phyloP scores from a whole-genome alignment of 1,140 invertebrate genomes.

The Drosophila persimilis region DNA sequence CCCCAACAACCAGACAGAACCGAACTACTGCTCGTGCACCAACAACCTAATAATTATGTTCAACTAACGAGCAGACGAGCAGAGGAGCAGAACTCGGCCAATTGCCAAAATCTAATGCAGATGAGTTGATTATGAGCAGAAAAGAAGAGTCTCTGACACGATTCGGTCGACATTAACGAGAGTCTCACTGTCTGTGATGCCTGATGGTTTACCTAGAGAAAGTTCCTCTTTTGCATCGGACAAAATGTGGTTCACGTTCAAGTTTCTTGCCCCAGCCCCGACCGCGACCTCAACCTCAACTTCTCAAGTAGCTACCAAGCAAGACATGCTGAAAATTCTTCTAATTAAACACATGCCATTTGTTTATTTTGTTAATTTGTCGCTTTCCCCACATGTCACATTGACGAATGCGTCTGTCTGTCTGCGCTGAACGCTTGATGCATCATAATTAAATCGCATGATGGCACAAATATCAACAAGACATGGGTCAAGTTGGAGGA shows the following conservation, averaged over 20 bases:
- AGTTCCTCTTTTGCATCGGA: conserved; percentile 26
- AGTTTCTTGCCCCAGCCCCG: conserved; percentile 38
- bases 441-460: conserved; percentile 75
- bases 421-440: conserved; percentile 32
- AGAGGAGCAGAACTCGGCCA: conserved; percentile 63
- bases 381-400: conserved; percentile 54
- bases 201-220: conserved; percentile 27
- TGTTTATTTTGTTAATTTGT: conserved; percentile 76
- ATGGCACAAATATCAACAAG: conserved; percentile 52
- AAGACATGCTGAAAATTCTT: conserved; percentile 29
- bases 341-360: conserved; percentile 70
- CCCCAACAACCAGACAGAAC: conserved; percentile 33
- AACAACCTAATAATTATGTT: conserved; percentile 44
- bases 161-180: conserved; percentile 47
- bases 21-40: conserved; percentile 6
- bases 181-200: conserved; percentile 7
- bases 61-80: conserved; percentile 64
- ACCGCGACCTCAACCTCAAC: conserved; percentile 2
- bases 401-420: conserved; percentile 58
- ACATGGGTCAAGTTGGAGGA: conserved; percentile 77
- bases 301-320: conserved; percentile 26
- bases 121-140: conserved; percentile 72
- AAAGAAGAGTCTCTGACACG: conserved; percentile 36
- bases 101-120: conserved; percentile 73
- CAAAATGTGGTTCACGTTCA: conserved; percentile 46